A percentile compares a stretch with the other conserved stretches of the same genome.
Evolutionary conservation across 1,140 invertebrate genomes (phyloP).

Genomic region (Subanguina moxae): DNA sequence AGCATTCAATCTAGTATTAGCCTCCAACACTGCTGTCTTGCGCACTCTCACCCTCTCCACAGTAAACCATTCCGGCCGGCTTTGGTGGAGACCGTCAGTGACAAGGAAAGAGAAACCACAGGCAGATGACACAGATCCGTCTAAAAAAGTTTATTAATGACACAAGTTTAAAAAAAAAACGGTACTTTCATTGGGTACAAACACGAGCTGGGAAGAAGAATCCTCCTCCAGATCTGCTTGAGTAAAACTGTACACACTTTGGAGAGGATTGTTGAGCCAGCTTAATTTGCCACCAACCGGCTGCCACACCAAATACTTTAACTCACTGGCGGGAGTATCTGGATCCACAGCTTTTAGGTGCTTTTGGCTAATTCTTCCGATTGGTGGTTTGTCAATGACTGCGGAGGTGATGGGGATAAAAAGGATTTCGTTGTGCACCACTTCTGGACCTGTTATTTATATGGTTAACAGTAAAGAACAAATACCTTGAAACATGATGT

Average conservation of each 20-base stretch:
- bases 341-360: conserved; percentile 25
- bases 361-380: not conserved
- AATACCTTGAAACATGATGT: not conserved
- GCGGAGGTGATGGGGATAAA: not conserved
- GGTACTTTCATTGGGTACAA: not conserved
- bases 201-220: not conserved
- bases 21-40: conserved; percentile 34
- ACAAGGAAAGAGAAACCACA: conserved; percentile 55
- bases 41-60: conserved; percentile 2
- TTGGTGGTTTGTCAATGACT: not conserved
- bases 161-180: not conserved
- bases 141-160: not conserved
- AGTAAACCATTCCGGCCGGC: conserved; percentile 51
- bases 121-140: not conserved
- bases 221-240: conserved; percentile 45
- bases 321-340: conserved; percentile 37
- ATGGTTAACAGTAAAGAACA: not conserved
- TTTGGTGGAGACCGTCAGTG: conserved; percentile 49
- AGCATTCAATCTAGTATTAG: conserved; percentile 45
- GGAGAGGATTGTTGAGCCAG: conserved; percentile 21
- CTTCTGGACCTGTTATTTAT: conserved; percentile 12
- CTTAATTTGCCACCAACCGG: conserved; percentile 38
- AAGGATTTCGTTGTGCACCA: conserved; percentile 17
- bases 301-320: conserved; percentile 47
- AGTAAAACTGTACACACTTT: conserved; percentile 41